Evolutionary conservation across 1,140 invertebrate species (phyloP).

Genomic region (Drosophila parabipectinata): DNA sequence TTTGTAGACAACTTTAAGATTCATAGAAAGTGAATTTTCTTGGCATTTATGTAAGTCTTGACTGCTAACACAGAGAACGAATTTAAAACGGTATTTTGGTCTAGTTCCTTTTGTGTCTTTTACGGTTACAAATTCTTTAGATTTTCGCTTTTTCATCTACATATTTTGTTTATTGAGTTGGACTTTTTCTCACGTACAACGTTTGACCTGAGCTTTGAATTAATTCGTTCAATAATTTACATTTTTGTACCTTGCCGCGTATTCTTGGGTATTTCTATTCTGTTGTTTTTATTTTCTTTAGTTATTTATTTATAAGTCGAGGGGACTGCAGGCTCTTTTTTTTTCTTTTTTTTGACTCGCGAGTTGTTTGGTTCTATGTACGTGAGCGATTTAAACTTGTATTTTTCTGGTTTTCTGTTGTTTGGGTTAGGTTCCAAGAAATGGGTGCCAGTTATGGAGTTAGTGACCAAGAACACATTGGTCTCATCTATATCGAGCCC

Average conservation of each 20-base stretch:
- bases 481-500: slow-evolving; percentile 20
- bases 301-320: slow-evolving; percentile 58
- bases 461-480: slow-evolving; percentile 41
- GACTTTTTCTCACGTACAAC: slow-evolving; percentile 71
- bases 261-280: slow-evolving; percentile 18
- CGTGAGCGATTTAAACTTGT: slow-evolving; percentile 33
- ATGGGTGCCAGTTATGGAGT: slow-evolving; percentile 28
- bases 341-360: slow-evolving; percentile 25
- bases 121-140: slow-evolving; percentile 19
- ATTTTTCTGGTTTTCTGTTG: slow-evolving; percentile 11
- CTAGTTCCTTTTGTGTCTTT: slow-evolving; percentile 1
- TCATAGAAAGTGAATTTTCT: slow-evolving; percentile 64
- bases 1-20: slow-evolving; percentile 4
- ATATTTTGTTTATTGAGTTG: slow-evolving; percentile 59
- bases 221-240: slow-evolving; percentile 80
- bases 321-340: slow-evolving; percentile 57
- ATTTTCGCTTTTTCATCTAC: slow-evolving; percentile 6
- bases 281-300: slow-evolving; percentile 52
- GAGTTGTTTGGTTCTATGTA: slow-evolving; percentile 49
- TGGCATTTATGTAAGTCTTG: slow-evolving; percentile 11
- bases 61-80: slow-evolving; percentile 29
- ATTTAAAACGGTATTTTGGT: slow-evolving; percentile 48
- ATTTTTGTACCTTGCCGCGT: slow-evolving; percentile 42
- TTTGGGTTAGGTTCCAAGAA: slow-evolving; percentile 50
- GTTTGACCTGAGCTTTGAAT: slow-evolving; percentile 80